phyloP scores from a whole-genome alignment of 1,140 invertebrate species.

The Hyphantria cunea region DNA sequence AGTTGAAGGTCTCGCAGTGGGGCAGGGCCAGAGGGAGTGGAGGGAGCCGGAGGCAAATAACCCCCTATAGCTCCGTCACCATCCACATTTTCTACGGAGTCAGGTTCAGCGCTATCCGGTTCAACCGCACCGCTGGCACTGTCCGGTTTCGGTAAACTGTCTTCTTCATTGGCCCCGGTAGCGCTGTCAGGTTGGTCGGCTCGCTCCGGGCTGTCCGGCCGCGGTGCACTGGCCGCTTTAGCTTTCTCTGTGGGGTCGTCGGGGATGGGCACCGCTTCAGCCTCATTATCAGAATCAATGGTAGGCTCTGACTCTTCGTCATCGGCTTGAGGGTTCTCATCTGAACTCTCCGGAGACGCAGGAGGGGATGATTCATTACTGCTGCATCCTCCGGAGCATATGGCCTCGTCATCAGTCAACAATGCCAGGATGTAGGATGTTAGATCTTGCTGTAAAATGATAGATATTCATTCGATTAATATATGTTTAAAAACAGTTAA shows the following conservation, averaged over 20 bases:
- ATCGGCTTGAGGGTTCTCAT: background rate
- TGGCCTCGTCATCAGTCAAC: conserved; percentile 66
- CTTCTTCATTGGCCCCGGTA: conserved; percentile 1
- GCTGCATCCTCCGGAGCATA: conserved; percentile 49
- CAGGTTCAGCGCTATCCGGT: background rate
- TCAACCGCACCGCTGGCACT: background rate
- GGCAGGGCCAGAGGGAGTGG: conserved; percentile 32
- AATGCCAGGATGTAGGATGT: conserved; percentile 64
- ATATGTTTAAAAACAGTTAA: background rate
- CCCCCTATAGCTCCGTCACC: background rate
- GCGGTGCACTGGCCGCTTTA: background rate
- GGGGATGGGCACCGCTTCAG: background rate
- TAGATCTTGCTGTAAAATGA: conserved; percentile 59
- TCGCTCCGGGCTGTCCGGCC: background rate
- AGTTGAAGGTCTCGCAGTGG: conserved; percentile 64
- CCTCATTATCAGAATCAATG: background rate
- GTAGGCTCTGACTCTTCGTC: background rate
- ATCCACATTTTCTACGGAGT: background rate
- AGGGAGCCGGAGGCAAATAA: background rate
- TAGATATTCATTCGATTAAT: background rate
- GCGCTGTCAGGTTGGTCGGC: background rate
- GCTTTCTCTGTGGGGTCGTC: background rate
- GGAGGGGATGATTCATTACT: conserved; percentile 10
- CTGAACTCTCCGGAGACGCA: conserved; percentile 1
- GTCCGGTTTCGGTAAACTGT: background rate